Conservation (phyloP, 2,113 vertebrate genomes). For the Phodopus roborovskii region DNA sequence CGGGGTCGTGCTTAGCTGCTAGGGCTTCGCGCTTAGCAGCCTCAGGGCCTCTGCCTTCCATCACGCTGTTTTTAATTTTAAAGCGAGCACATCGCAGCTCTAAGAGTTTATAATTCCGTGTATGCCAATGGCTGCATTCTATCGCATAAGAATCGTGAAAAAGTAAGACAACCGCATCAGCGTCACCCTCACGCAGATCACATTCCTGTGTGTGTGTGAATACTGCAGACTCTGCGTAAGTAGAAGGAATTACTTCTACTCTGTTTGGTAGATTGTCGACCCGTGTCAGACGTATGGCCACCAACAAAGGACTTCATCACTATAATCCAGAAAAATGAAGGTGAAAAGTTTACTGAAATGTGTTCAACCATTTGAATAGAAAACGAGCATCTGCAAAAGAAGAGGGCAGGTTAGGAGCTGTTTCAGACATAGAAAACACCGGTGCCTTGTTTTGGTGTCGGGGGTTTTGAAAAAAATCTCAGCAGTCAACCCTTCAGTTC, state of each 20-base stretch:
- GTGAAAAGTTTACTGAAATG: no score
- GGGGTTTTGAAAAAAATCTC: constrained; percentile 94
- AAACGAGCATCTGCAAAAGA: background rate
- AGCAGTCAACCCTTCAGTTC: constrained; percentile 91
- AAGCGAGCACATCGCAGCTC: background rate
- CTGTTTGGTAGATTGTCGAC: background rate
- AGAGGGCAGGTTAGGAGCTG: background rate
- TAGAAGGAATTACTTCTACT: background rate
- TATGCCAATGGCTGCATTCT: background rate
- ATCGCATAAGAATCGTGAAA: background rate
- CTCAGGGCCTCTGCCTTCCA: background rate
- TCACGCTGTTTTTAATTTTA: background rate
- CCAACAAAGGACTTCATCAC: background rate
- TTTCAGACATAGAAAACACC: background rate
- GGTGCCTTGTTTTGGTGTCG: constrained; percentile 83
- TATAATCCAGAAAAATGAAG: background rate
- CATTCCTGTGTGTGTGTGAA: background rate
- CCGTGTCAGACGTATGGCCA: background rate
- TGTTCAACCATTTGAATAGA: background rate
- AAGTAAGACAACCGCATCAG: background rate
- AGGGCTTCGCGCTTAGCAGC: background rate
- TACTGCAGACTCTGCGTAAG: background rate
- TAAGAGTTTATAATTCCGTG: background rate
- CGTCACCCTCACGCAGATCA: background rate
- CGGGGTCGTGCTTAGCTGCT: accelerated